A percentile compares a stretch with the other conserved stretches of the same genome.
Conservation (phyloP, 2,888 invertebrate species). For the Adelphocoris suturalis region DNA sequence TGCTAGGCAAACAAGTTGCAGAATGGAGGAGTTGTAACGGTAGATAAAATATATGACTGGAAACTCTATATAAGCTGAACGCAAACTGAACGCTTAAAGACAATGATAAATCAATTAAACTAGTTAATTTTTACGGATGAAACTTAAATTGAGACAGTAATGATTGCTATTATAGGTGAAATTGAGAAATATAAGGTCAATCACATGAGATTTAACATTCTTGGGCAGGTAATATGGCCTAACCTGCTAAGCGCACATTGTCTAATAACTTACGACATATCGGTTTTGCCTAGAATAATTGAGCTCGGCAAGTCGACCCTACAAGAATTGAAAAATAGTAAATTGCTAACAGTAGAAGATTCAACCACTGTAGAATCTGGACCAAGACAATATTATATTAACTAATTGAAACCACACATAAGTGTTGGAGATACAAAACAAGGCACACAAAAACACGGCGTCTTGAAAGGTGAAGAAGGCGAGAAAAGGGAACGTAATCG, state of each 20-base stretch:
- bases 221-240: neutral
- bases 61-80: no score
- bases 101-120: no score
- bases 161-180: neutral
- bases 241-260: neutral
- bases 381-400: neutral
- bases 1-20: no score
- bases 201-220: neutral
- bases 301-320: slow-evolving; percentile 38
- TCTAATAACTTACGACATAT: slow-evolving; percentile 13
- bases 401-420: no score
- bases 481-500: no score
- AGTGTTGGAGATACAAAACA: no score
- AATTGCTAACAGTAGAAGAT: neutral
- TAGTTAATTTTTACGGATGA: no score
- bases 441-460: no score
- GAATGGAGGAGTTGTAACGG: no score
- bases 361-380: neutral
- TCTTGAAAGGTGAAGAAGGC: no score
- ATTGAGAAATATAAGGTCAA: slow-evolving; percentile 18
- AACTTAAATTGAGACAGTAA: neutral
- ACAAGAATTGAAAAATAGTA: slow-evolving; percentile 3
- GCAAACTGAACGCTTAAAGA: no score
- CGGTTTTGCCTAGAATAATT: slow-evolving; percentile 37
- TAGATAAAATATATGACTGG: no score